Conservation (phyloP, 2,888 invertebrate species). For the Limenitis camilla region DNA sequence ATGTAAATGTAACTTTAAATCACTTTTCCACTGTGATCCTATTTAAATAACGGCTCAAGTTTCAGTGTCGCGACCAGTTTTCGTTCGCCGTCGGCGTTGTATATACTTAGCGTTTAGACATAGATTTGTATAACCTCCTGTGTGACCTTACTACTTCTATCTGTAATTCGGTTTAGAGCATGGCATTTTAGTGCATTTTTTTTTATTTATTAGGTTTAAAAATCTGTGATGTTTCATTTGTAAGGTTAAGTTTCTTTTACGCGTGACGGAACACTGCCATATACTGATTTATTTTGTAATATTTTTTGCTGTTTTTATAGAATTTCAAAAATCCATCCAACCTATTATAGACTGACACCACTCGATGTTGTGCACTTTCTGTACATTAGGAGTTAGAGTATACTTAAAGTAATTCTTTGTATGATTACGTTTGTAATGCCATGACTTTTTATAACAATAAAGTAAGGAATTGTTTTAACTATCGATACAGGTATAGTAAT, state of each 20-base stretch:
- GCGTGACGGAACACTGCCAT: conserved; percentile 40
- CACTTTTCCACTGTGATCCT: conserved; percentile 75
- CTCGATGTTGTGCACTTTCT: conserved; percentile 69
- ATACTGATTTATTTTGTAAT: conserved; percentile 21
- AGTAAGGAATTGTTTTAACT: conserved; percentile 56
- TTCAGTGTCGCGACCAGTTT: conserved; percentile 59
- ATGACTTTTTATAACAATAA: conserved; percentile 36
- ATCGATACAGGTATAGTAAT: conserved; percentile 48
- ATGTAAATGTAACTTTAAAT: conserved; percentile 61
- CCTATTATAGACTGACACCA: conserved; percentile 73
- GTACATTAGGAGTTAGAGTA: conserved; percentile 51
- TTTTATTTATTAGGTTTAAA: conserved; percentile 50
- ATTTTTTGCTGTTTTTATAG: conserved; percentile 27
- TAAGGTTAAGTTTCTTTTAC: conserved; percentile 45
- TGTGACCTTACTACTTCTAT: conserved; percentile 65
- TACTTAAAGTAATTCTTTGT: neutral
- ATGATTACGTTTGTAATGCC: conserved; percentile 34
- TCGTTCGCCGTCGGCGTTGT: conserved; percentile 49
- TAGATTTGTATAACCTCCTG: conserved; percentile 48
- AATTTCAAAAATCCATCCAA: conserved; percentile 63
- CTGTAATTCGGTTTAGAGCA: conserved; percentile 41
- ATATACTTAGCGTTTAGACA: conserved; percentile 56
- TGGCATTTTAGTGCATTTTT: conserved; percentile 44
- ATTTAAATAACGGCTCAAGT: conserved; percentile 70
- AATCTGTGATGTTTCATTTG: conserved; percentile 65